phyloP scores from a whole-genome alignment of 2,797 vertebrate genomes.

The Eulemur mongoz region DNA sequence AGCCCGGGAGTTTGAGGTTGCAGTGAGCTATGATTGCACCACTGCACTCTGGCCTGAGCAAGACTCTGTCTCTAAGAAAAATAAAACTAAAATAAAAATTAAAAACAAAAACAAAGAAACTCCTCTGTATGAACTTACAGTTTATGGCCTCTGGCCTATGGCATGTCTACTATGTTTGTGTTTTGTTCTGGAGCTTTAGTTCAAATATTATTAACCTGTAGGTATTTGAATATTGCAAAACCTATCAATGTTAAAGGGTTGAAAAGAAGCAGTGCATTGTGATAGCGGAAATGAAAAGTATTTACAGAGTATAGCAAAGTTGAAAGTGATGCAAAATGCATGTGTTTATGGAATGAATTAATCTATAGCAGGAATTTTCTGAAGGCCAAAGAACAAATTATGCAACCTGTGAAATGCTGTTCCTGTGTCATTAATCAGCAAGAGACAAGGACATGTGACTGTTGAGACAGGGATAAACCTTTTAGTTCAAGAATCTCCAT shows the following conservation, averaged over 20 bases:
- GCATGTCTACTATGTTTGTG: not conserved
- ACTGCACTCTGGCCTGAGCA: too few species aligned
- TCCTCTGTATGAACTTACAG: not conserved
- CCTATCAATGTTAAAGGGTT: not conserved
- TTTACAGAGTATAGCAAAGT: slow-evolving; percentile 41
- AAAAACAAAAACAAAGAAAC: too few species aligned
- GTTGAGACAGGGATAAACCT: not conserved
- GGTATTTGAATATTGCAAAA: slow-evolving; percentile 29
- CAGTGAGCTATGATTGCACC: too few species aligned
- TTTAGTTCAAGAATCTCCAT: not conserved
- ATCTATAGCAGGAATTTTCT: slow-evolving; percentile 15
- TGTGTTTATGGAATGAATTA: slow-evolving; percentile 23
- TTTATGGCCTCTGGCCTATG: not conserved
- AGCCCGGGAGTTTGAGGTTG: too few species aligned
- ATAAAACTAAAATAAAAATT: not conserved
- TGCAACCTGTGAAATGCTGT: not conserved
- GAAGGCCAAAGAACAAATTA: slow-evolving; percentile 9
- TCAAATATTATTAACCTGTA: not conserved
- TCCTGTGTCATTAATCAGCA: not conserved
- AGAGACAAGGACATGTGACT: not conserved
- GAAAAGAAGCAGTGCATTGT: not conserved
- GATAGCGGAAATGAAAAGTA: slow-evolving; percentile 44
- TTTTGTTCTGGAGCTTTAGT: slow-evolving; percentile 31
- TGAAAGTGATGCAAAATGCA: slow-evolving; percentile 26
- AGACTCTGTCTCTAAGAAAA: too few species aligned